Evolutionary conservation across 2,113 vertebrate species (phyloP).

Genomic region (Clinocottus analis): DNA sequence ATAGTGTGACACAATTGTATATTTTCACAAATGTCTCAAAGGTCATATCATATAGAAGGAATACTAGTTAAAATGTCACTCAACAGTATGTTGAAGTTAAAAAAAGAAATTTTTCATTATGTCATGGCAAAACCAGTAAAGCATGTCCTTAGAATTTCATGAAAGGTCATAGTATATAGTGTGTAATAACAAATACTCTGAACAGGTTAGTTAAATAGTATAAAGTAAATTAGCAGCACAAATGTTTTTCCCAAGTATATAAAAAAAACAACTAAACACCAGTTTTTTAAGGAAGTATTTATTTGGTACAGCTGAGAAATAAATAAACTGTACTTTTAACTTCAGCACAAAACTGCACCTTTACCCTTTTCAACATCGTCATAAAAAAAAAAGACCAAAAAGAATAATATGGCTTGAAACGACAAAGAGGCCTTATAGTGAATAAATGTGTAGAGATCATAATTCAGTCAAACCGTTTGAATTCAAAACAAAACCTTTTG

Average conservation of each 20-base stretch:
- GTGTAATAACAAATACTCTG: too few species aligned
- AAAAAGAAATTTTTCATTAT: too few species aligned
- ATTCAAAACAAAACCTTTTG: conserved; percentile 1
- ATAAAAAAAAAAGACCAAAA: neutral
- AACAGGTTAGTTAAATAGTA: too few species aligned
- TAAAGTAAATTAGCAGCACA: neutral
- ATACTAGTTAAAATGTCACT: too few species aligned
- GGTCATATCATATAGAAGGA: too few species aligned
- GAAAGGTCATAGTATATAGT: too few species aligned
- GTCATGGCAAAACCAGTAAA: too few species aligned
- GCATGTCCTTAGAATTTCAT: too few species aligned
- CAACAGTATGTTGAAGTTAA: too few species aligned
- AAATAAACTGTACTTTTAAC: conserved; percentile 41
- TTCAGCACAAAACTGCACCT: conserved; percentile 51
- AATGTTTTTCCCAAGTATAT: neutral
- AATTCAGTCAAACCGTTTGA: conserved; percentile 6
- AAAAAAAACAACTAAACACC: neutral
- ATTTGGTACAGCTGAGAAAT: conserved; percentile 68
- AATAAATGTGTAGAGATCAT: conserved; percentile 5
- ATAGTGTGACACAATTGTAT: too few species aligned
- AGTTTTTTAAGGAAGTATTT: conserved; percentile 53
- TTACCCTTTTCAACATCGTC: conserved; percentile 30
- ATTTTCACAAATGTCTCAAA: too few species aligned
- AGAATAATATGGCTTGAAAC: conserved; percentile 31
- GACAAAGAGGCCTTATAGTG: neutral